These are phyloP conservation scores for Drosophila kanekoi DNA, from an alignment of 2,888 invertebrate genomes.

Conservation along the genomic window DNA sequence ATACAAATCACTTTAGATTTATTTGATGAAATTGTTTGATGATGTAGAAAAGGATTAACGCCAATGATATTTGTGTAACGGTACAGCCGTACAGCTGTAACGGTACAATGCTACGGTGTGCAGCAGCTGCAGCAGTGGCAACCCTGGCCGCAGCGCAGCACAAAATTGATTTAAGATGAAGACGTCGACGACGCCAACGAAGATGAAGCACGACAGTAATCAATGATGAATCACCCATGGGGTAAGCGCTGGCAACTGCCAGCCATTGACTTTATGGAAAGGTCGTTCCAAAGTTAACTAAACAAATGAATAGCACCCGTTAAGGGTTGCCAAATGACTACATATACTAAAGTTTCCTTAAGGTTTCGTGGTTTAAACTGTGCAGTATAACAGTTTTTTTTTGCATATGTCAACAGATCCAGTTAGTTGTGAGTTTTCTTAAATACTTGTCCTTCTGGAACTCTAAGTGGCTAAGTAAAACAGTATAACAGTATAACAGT, in stretches of 20 bases:
- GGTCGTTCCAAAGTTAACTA: slow-evolving; percentile 49
- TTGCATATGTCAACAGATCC: too few relatives aligned
- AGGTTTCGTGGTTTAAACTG: too few relatives aligned
- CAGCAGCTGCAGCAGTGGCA: slow-evolving; percentile 18
- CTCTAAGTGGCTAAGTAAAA: not conserved
- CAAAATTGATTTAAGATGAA: slow-evolving; percentile 64
- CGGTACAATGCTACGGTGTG: slow-evolving; percentile 3
- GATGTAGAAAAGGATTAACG: slow-evolving; percentile 80
- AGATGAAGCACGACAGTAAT: slow-evolving; percentile 63
- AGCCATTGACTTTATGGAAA: slow-evolving; percentile 40
- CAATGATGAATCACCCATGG: slow-evolving; percentile 58
- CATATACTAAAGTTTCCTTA: not conserved
- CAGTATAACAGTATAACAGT: not conserved
- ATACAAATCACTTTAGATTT: slow-evolving; percentile 80
- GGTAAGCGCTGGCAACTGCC: slow-evolving; percentile 15
- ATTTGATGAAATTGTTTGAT: slow-evolving; percentile 81
- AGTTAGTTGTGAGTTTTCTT: not conserved
- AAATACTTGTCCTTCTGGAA: not conserved
- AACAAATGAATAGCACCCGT: not conserved
- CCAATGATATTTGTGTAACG: slow-evolving; percentile 75
- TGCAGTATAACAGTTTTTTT: too few relatives aligned
- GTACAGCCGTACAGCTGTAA: not conserved
- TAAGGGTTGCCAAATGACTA: not conserved
- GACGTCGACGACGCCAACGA: slow-evolving; percentile 29
- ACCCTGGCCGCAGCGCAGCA: slow-evolving; percentile 9